Evolutionary conservation across 2,888 invertebrate genomes (phyloP), one percentile per base, ranked within the genome.

Genomic region (Lasioglossum figueresi): DNA sequence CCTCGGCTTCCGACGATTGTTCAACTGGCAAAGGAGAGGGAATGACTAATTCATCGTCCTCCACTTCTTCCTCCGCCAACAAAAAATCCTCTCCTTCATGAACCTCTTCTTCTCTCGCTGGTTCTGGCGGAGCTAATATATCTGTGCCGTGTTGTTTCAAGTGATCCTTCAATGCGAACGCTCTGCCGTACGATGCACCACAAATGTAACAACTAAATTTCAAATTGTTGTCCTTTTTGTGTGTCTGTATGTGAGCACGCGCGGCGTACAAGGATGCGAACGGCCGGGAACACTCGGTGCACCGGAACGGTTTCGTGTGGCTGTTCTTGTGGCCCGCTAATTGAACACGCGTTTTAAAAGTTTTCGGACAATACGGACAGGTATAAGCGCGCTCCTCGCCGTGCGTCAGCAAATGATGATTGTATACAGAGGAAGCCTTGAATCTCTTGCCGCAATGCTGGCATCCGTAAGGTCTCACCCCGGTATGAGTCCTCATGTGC

Each of bases 291-390:
- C 98, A 98, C 89, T 97, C 96, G 14, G 96, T 96, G 90, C 98
- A 98, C 2, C 96, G 96, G 92, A 97, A 98, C 0, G 98, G 98
- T 93, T 98, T 98, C 0, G 97, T 97, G 91, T 98, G 98, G 14
- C 97, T 97, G 93, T 98, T 98, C 94, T 97, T 97, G 90, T 98
- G 98, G 0, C 97, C 97, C 2, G 97, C 97, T 1, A 98, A 95
- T 91, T 98, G 98, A 0, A 98, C 98, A 0, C 97, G 96, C 0
- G 98, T 98, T 92, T 98, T 98, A 95, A 98, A 98, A 0, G 97
- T 96, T 92, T 98, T 98, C 0, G 97, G 97, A 87, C 98, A 98
- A 92, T 95, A 97, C 0, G 97, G 97, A 91, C 98, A 98, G 88
- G 97, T 97, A 94, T 97, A 98, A 10, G 97, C 96, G 23, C 97